Evolutionary conservation across 1,140 invertebrate species (phyloP).

Genomic region (Drosophila santomea): DNA sequence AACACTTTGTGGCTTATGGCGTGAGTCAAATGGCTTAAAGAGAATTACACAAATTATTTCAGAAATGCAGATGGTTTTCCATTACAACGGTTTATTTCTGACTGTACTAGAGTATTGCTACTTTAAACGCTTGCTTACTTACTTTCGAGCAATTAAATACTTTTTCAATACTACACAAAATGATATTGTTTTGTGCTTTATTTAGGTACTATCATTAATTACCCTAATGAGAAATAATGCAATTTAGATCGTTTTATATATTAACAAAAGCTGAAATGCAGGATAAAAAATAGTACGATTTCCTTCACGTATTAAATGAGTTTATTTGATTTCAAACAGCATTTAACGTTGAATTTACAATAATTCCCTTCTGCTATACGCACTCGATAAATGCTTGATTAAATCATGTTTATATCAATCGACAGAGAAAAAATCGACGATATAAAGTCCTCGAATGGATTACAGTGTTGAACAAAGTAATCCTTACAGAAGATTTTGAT

Average conservation of each 20-base stretch:
- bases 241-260: too few relatives aligned
- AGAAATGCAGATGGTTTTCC: not conserved
- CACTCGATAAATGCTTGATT: constrained; percentile 10
- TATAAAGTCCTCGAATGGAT: constrained; percentile 24
- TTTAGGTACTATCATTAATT: too few relatives aligned
- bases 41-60: constrained; percentile 21
- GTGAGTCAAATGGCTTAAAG: constrained; percentile 30
- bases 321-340: constrained; percentile 2
- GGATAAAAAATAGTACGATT: too few relatives aligned
- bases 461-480: constrained; percentile 32
- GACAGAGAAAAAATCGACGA: constrained; percentile 4
- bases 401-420: constrained; percentile 24
- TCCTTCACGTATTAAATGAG: not conserved
- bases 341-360: constrained; percentile 6
- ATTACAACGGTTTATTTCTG: constrained; percentile 3
- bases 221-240: too few relatives aligned
- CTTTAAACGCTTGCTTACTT: not conserved
- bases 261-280: too few relatives aligned
- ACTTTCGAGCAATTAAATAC: not conserved
- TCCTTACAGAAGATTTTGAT: constrained; percentile 38
- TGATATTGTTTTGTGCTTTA: too few relatives aligned
- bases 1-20: constrained; percentile 16
- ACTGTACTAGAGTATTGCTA: not conserved
- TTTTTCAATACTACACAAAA: too few relatives aligned
- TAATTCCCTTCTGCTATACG: constrained; percentile 16